These are phyloP conservation scores for Oophaga sylvatica DNA, from an alignment of 2,797 vertebrate genomes.

Conservation along the genomic window DNA sequence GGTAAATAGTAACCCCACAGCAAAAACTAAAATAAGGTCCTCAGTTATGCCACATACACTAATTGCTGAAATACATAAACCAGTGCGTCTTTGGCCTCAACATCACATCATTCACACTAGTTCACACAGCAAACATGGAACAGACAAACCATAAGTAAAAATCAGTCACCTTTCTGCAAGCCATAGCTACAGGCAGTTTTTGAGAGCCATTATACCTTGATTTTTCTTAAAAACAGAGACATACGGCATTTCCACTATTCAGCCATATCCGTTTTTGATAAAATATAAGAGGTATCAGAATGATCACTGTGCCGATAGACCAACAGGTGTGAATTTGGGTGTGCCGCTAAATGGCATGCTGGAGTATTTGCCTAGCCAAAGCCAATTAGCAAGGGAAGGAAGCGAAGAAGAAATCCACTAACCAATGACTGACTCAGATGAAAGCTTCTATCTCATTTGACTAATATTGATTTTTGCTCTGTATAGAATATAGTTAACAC, in stretches of 20 bases:
- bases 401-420: not conserved
- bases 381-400: not conserved
- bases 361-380: not conserved
- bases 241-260: not conserved
- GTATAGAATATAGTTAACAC: slow-evolving; percentile 10
- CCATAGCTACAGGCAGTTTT: no score
- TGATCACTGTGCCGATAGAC: not conserved
- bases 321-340: no score
- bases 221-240: not conserved
- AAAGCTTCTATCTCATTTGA: not conserved
- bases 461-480: not conserved
- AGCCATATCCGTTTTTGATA: not conserved
- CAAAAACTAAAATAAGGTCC: no score
- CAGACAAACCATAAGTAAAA: no score
- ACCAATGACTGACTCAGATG: not conserved
- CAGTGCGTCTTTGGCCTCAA: no score
- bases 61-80: no score
- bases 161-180: no score
- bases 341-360: no score
- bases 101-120: no score
- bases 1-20: no score
- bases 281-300: not conserved
- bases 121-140: not conserved
- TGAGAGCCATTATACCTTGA: no score
- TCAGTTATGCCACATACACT: no score